A percentile compares a stretch with the other conserved stretches of the same genome.
Evolutionary conservation across 2,888 invertebrate species (phyloP).

Genomic region (Rhimphoctona megacephalus): DNA sequence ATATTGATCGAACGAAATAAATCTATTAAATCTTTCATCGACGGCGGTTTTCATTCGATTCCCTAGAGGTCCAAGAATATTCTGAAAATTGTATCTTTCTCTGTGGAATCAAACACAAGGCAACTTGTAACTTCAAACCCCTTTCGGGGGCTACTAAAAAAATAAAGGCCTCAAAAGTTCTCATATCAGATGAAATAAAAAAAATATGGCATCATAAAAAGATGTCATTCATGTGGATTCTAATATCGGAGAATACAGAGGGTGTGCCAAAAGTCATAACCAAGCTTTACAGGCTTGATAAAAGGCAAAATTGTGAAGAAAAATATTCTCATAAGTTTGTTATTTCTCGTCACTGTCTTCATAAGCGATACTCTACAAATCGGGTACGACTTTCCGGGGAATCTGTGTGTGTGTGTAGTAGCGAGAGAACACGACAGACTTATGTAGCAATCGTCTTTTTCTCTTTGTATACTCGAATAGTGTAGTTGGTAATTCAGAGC

Average conservation of each 20-base stretch:
- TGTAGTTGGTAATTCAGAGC: constrained; percentile 29
- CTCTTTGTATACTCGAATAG: neutral
- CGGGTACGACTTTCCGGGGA: neutral
- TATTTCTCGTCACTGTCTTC: neutral
- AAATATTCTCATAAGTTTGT: neutral
- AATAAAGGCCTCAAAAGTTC: neutral
- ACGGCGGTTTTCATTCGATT: neutral
- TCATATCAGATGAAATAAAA: neutral
- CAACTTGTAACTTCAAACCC: neutral
- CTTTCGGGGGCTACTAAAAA: neutral
- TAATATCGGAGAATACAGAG: neutral
- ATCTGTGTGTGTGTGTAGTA: neutral
- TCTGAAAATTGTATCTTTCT: neutral
- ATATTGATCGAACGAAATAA: neutral
- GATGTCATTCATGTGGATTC: neutral
- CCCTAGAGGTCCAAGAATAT: neutral
- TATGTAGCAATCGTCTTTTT: constrained; percentile 6
- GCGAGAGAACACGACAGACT: constrained; percentile 17
- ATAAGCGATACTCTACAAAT: neutral
- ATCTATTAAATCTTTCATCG: constrained; percentile 5
- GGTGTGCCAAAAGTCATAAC: neutral
- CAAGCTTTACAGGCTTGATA: neutral
- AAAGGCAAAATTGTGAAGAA: neutral
- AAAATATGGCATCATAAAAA: neutral
- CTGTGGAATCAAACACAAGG: neutral